phyloP scores from a whole-genome alignment of 2,797 vertebrate genomes.

The Ciconia nigra region DNA sequence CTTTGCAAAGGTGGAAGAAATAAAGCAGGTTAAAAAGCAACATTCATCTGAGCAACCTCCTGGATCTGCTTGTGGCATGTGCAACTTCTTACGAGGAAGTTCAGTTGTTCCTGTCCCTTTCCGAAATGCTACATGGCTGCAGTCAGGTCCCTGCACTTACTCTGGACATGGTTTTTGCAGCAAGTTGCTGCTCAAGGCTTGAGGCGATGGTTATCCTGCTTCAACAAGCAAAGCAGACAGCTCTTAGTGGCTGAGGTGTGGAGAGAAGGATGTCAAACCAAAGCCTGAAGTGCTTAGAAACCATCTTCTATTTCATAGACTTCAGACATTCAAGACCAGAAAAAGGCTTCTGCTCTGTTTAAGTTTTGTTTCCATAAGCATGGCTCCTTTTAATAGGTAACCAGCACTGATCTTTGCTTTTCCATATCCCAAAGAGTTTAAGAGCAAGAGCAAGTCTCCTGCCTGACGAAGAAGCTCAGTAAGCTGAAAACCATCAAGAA shows the following conservation, averaged over 20 bases:
- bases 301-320: not conserved
- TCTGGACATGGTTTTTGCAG: not conserved
- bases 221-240: not conserved
- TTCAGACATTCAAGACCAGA: not conserved
- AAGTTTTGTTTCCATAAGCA: not conserved
- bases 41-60: fast-evolving
- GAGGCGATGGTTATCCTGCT: not conserved
- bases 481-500: not conserved
- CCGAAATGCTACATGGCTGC: not conserved
- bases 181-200: not conserved
- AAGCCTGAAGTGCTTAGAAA: not conserved
- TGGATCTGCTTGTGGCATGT: not conserved
- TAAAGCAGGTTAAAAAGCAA: not conserved
- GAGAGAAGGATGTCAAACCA: not conserved
- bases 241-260: not conserved
- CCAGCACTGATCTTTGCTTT: not conserved
- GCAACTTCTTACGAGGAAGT: not conserved
- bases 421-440: not conserved
- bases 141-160: not conserved
- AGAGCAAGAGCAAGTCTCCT: not conserved
- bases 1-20: not conserved
- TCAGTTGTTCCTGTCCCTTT: not conserved
- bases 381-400: not conserved
- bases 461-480: not conserved
- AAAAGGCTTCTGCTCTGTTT: not conserved